Conservation (phyloP, 2,113 vertebrate species). For the Spea multiplicata region DNA sequence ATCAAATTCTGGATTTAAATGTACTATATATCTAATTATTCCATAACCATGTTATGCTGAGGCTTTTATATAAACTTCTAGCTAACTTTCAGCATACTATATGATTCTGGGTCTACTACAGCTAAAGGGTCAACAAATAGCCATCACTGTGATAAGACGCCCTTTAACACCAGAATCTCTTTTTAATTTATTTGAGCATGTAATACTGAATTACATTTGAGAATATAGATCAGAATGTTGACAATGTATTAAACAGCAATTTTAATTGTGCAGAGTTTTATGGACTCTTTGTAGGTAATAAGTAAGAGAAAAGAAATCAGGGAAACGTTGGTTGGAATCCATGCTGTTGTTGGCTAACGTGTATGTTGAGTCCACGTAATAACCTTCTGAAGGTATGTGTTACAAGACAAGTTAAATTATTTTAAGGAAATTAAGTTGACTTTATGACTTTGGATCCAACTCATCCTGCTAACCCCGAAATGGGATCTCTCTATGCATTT, state of each 20-base stretch:
- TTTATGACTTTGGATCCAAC: slow-evolving; percentile 45
- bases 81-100: no score
- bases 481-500: slow-evolving; percentile 36
- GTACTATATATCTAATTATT: no score
- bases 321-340: neutral
- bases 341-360: slow-evolving; percentile 33
- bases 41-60: no score
- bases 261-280: slow-evolving; percentile 10
- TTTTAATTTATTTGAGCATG: neutral
- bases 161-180: no score
- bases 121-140: no score
- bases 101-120: no score
- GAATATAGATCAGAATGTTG: neutral
- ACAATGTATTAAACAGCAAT: slow-evolving; percentile 4
- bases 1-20: no score
- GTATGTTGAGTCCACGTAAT: slow-evolving; percentile 23
- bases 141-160: no score
- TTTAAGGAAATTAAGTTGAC: slow-evolving; percentile 42
- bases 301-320: neutral
- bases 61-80: no score
- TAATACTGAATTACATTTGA: neutral
- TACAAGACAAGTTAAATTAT: slow-evolving; percentile 36
- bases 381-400: slow-evolving; percentile 34
- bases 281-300: slow-evolving; percentile 17
- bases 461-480: slow-evolving; percentile 44